A percentile compares a stretch with the other conserved stretches of the same genome.
Evolutionary conservation across 2,797 vertebrate species (phyloP).

Genomic region (Protonibea diacanthus): DNA sequence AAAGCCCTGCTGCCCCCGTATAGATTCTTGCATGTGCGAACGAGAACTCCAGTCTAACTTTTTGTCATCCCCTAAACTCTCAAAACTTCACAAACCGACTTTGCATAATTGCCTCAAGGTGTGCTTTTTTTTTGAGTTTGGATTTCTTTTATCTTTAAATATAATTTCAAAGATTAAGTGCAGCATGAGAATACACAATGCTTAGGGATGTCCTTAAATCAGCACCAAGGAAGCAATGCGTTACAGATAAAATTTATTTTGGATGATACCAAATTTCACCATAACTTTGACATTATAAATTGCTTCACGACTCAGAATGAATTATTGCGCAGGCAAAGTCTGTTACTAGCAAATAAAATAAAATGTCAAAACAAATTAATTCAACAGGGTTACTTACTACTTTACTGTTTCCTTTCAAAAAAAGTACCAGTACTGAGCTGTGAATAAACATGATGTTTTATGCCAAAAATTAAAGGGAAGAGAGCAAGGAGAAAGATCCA

Average conservation of each 20-base stretch:
- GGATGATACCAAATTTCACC: background rate
- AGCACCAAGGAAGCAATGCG: no score
- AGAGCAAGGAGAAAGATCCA: background rate
- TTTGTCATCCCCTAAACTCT: no score
- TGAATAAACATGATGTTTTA: constrained; percentile 19
- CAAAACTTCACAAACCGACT: no score
- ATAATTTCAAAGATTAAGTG: no score
- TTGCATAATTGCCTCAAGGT: background rate
- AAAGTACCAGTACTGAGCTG: background rate
- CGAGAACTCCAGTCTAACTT: background rate
- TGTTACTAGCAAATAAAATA: no score
- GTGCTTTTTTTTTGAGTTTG: background rate
- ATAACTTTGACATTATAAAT: background rate
- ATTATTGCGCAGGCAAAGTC: background rate
- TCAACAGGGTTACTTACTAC: background rate
- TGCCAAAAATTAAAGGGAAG: constrained; percentile 28
- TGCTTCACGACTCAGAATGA: background rate
- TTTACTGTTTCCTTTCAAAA: background rate
- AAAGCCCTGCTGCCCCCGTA: background rate
- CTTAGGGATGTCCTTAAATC: background rate
- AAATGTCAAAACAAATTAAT: constrained; percentile 2
- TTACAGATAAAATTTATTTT: background rate
- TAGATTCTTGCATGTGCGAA: background rate
- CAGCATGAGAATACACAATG: background rate
- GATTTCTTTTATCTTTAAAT: background rate